phyloP scores from a whole-genome alignment of 2,888 invertebrate species.

The Petrophora chlorosata region DNA sequence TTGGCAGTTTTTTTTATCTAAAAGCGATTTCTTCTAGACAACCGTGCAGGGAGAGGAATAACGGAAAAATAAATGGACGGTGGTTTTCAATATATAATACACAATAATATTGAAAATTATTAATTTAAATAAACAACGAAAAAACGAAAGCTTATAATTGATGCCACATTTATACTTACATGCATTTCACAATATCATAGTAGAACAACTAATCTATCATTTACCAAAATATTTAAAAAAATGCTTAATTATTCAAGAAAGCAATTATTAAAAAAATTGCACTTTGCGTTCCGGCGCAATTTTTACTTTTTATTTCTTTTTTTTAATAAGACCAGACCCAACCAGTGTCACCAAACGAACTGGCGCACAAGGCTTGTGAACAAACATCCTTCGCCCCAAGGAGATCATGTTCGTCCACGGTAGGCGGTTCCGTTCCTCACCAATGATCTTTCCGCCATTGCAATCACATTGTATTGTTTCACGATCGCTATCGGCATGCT shows the following conservation, averaged over 20 bases:
- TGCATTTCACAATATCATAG: constrained; percentile 23
- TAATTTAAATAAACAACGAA: no score
- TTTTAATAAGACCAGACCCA: constrained; percentile 35
- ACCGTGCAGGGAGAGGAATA: no score
- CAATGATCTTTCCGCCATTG: constrained; percentile 51
- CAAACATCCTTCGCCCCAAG: constrained; percentile 60
- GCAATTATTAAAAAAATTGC: neutral
- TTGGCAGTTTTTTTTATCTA: no score
- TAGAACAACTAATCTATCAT: no score
- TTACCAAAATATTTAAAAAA: neutral
- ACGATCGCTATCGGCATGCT: constrained; percentile 47
- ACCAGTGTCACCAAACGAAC: constrained; percentile 45
- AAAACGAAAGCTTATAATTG: no score
- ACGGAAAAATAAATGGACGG: no score
- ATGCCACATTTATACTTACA: constrained; percentile 29
- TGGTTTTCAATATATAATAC: no score
- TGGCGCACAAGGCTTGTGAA: constrained; percentile 45
- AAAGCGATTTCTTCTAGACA: no score
- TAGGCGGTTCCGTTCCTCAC: constrained; percentile 63
- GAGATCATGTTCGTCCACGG: constrained; percentile 57
- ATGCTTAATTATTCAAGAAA: neutral
- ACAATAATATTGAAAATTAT: no score
- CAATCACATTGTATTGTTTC: constrained; percentile 57
- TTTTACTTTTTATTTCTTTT: constrained; percentile 21
- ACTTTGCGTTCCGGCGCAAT: constrained; percentile 8